phyloP scores from a whole-genome alignment of 2,888 invertebrate genomes.

The Stenurella melanura region DNA sequence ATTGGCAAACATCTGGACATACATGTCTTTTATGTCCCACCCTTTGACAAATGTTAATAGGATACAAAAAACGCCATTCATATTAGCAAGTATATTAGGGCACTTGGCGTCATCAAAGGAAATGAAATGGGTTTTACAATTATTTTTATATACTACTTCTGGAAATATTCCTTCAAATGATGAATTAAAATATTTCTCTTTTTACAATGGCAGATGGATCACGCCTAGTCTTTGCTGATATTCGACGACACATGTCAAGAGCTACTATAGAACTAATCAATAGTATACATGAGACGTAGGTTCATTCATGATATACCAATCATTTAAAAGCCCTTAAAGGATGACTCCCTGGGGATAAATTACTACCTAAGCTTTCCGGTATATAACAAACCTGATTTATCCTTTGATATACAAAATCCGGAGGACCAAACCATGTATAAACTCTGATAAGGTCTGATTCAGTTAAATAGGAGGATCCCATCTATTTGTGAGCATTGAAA shows the following conservation, averaged over 20 bases:
- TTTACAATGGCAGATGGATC: constrained; percentile 17
- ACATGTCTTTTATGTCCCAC: constrained; percentile 48
- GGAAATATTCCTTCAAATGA: constrained; percentile 32
- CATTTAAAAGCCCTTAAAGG: constrained; percentile 55
- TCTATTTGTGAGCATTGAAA: constrained; percentile 25
- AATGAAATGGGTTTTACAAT: constrained; percentile 28
- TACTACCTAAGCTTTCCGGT: constrained; percentile 63
- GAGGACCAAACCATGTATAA: constrained; percentile 12
- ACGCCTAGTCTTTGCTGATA: constrained; percentile 4
- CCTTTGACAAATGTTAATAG: constrained; percentile 61
- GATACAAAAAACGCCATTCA: constrained; percentile 54
- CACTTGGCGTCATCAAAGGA: constrained; percentile 55
- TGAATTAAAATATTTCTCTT: constrained; percentile 15
- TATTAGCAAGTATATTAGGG: constrained; percentile 55
- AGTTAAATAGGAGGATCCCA: constrained; percentile 30
- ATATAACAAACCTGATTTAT: constrained; percentile 23
- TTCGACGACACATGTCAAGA: constrained; percentile 25
- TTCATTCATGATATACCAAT: constrained; percentile 50
- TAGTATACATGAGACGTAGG: constrained; percentile 33
- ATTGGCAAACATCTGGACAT: constrained; percentile 64
- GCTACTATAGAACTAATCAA: constrained; percentile 20
- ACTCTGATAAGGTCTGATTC: constrained; percentile 22
- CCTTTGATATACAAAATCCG: constrained; percentile 38
- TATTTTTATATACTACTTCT: constrained; percentile 32
- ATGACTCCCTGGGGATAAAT: constrained; percentile 66